These are phyloP conservation scores for Lagodon rhomboides DNA, from an alignment of 2,797 vertebrate species.

Conservation along the genomic window DNA sequence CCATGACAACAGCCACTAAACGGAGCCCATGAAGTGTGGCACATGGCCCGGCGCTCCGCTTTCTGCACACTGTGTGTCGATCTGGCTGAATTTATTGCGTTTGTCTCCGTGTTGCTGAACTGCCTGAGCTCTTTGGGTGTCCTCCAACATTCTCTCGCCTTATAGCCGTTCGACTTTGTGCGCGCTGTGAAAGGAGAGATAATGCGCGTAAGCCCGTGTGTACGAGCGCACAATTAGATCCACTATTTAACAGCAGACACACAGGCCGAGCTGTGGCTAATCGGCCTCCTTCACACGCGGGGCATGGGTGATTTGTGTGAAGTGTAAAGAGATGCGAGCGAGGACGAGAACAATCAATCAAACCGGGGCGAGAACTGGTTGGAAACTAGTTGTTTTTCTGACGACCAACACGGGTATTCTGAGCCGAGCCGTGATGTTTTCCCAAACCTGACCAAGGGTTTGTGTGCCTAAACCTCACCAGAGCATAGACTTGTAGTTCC, in stretches of 20 bases:
- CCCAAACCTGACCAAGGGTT: no score
- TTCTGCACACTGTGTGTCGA: not conserved
- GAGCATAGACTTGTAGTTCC: no score
- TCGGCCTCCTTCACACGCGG: slow-evolving; percentile 5
- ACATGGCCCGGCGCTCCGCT: slow-evolving; percentile 26
- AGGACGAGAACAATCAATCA: not conserved
- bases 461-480: no score
- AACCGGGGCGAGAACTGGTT: not conserved
- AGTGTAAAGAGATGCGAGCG: not conserved
- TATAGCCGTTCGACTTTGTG: slow-evolving; percentile 19
- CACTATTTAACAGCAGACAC: slow-evolving; percentile 29
- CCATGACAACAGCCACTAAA: slow-evolving; percentile 59
- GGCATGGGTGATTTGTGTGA: not conserved
- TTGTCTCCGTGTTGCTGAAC: slow-evolving; percentile 12
- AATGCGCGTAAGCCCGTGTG: slow-evolving; percentile 12
- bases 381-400: no score
- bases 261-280: not conserved
- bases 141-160: slow-evolving; percentile 15
- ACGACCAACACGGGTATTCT: no score
- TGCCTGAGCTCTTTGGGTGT: slow-evolving; percentile 12
- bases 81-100: slow-evolving; percentile 1
- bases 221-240: slow-evolving; percentile 19
- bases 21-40: slow-evolving; percentile 32
- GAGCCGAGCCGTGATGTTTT: no score
- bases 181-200: slow-evolving; percentile 23